These are phyloP conservation scores for Heliothis virescens DNA, from an alignment of 1,140 invertebrate genomes.

Conservation along the genomic window DNA sequence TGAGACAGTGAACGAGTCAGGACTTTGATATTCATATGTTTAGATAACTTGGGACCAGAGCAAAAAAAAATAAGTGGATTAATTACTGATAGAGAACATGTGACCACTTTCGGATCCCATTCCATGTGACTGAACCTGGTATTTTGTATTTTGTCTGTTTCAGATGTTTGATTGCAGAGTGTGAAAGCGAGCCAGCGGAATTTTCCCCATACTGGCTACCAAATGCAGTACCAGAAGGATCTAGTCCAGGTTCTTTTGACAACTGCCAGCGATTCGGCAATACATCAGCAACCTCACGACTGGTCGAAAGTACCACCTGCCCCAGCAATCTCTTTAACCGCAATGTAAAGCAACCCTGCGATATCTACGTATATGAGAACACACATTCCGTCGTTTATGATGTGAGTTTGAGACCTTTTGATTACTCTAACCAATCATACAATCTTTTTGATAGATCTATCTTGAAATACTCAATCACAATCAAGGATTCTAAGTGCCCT, in stretches of 20 bases:
- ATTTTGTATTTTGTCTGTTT: not conserved
- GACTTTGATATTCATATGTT: too few relatives aligned
- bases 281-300: slow-evolving; percentile 10
- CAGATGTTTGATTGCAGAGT: slow-evolving; percentile 90
- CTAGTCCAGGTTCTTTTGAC: slow-evolving; percentile 66
- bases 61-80: too few relatives aligned
- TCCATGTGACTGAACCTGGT: too few relatives aligned
- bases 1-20: too few relatives aligned
- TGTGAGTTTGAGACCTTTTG: slow-evolving; percentile 59
- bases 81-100: too few relatives aligned
- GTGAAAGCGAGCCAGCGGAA: slow-evolving; percentile 75
- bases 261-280: slow-evolving; percentile 64
- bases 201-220: slow-evolving; percentile 86
- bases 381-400: slow-evolving; percentile 76
- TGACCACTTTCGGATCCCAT: too few relatives aligned
- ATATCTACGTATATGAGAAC: slow-evolving; percentile 70
- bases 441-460: too few relatives aligned
- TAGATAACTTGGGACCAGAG: too few relatives aligned
- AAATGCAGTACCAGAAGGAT: slow-evolving; percentile 72
- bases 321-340: slow-evolving; percentile 65
- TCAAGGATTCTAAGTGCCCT: too few relatives aligned
- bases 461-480: too few relatives aligned
- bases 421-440: too few relatives aligned
- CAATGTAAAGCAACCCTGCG: slow-evolving; percentile 57
- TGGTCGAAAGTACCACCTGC: slow-evolving; percentile 53